Base-by-base conservation (phyloP, 2,888 invertebrate genomes). In the Chrysina gloriosa region DNA sequence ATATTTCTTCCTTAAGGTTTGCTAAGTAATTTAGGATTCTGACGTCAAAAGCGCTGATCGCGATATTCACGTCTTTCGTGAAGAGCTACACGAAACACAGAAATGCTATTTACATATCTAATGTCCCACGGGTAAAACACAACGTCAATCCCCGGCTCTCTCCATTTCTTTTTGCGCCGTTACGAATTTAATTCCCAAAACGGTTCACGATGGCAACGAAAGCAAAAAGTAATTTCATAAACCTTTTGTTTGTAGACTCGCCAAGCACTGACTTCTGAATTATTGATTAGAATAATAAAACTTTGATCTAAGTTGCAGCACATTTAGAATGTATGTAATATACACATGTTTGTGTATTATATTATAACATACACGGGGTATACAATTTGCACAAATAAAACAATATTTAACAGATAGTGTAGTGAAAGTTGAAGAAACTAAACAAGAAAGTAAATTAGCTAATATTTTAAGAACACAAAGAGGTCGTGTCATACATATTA, bases 111-210 rank as follows among this genome's bases (percentile, higher is more conserved):
- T 61, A 61, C 58, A 45, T 61, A 61, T 61, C 58, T 45, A 27
- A 61, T 61, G 58, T 61, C 58, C 58, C 58, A 61, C 58, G 58
- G 58, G 58, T 45, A 61, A 42, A 61, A 61, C 58, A 27, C 42
- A 29, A 61, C 58, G 58, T 42, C 58, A 42, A 29, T 61, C 45
- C 27, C 27, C 58, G 25, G 7, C 39, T 58, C 14, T 21, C 39
- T 19, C n/a, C 42, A 27, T 39, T 61, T 16, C 19, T 19, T 27
- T 61, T 23, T 42, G 42, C 27, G 27, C 14, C 42, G 39, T 36
- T 56, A 56, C 56, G 58, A 27, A 61, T 45, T 45, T 61, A 61
- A 61, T 61, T 61, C 58, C 42, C 42, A 42, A 42, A 42, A 11
- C 42, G 42, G 36, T 52, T 42, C 25, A 27, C 1, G 16, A 6